Conservation (phyloP, 1,140 invertebrate species). For the Helicoverpa zea region DNA sequence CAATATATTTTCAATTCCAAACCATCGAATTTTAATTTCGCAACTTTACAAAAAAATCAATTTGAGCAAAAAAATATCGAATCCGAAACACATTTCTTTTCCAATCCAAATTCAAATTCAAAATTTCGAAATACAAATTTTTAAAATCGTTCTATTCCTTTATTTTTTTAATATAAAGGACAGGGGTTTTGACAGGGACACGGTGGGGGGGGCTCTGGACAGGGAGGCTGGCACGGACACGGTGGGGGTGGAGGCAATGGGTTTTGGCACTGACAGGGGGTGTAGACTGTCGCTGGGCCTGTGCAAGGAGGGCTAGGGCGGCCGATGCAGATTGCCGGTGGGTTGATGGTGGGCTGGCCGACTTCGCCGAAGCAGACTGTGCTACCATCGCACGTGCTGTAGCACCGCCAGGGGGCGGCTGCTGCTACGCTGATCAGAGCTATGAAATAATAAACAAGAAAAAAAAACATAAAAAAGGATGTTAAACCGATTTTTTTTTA, state of each 20-base stretch:
- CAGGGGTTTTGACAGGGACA: slow-evolving; percentile 13
- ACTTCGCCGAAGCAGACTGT: slow-evolving; percentile 63
- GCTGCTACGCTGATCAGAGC: slow-evolving; percentile 62
- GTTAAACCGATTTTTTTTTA: no score
- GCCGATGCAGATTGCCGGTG: slow-evolving; percentile 55
- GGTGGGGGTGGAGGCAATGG: slow-evolving; percentile 44
- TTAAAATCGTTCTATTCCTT: background rate
- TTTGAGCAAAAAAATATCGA: background rate
- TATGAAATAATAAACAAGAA: slow-evolving; percentile 30
- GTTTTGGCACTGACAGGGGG: slow-evolving; percentile 53
- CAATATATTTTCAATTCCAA: slow-evolving; percentile 26
- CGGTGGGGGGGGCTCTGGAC: background rate
- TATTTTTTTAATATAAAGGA: background rate
- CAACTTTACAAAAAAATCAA: background rate
- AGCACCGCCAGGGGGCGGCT: slow-evolving; percentile 71
- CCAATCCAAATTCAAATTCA: background rate
- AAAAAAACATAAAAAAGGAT: background rate
- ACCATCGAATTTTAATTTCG: background rate
- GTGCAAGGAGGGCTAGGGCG: slow-evolving; percentile 57
- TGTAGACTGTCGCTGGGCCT: slow-evolving; percentile 60
- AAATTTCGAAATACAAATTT: background rate
- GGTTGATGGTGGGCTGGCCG: slow-evolving; percentile 55
- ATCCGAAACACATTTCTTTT: background rate
- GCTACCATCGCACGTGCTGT: slow-evolving; percentile 60
- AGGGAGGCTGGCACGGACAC: background rate